Evolutionary conservation across 2,113 vertebrate species (phyloP).

Genomic region (Silurus glanis): DNA sequence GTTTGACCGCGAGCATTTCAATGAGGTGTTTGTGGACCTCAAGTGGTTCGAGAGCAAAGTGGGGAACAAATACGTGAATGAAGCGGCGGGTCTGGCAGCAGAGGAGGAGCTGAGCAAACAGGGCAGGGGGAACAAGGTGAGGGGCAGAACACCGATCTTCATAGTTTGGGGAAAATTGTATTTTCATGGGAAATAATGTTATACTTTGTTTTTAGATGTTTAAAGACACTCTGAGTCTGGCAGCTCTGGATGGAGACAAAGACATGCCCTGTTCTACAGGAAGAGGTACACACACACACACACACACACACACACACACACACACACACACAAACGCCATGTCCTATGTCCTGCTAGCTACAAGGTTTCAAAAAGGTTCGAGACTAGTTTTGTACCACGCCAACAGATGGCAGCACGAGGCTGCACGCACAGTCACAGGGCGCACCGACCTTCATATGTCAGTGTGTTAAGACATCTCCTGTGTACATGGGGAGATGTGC

Average conservation of each 20-base stretch:
- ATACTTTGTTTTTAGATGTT: conserved; percentile 63
- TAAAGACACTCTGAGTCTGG: conserved; percentile 76
- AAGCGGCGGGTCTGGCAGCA: conserved; percentile 90
- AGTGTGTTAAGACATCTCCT: too few species aligned
- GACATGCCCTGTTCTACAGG: conserved; percentile 55
- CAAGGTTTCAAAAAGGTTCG: too few species aligned
- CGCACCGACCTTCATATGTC: too few species aligned
- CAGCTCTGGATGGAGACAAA: conserved; percentile 78
- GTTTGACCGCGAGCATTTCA: conserved; percentile 98
- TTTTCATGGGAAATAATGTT: background rate
- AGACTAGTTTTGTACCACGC: too few species aligned
- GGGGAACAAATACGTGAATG: conserved; percentile 97
- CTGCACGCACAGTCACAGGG: too few species aligned
- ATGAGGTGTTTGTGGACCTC: conserved; percentile 93
- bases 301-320: background rate
- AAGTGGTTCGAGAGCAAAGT: conserved; percentile 99
- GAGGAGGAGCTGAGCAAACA: conserved; percentile 82
- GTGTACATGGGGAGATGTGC: too few species aligned
- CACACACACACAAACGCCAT: too few species aligned
- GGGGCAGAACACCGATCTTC: too few species aligned
- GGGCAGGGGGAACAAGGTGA: conserved; percentile 78
- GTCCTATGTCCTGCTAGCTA: too few species aligned
- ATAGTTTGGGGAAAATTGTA: background rate
- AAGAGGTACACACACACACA: conserved; percentile 67
- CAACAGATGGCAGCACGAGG: too few species aligned